A percentile compares a stretch with the other conserved stretches of the same genome.
Evolutionary conservation across 2,797 vertebrate genomes (phyloP).

Genomic region (Sphenopsis melanotis): DNA sequence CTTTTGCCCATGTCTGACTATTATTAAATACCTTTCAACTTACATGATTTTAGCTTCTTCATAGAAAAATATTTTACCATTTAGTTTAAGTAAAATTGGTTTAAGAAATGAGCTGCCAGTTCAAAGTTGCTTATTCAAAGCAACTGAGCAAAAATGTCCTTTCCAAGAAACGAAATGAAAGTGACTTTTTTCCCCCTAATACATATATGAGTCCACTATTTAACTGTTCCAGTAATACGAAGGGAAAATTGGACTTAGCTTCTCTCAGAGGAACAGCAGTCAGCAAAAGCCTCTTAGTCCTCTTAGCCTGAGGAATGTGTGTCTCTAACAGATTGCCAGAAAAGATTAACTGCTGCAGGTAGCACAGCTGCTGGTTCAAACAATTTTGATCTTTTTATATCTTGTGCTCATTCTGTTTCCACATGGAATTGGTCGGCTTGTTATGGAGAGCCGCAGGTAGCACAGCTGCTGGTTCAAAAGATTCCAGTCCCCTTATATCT

Average conservation of each 20-base stretch:
- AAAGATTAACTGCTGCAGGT: conserved; percentile 76
- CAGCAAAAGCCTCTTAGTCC: conserved; percentile 67
- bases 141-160: not conserved
- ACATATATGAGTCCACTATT: not conserved
- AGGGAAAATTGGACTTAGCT: conserved; percentile 35
- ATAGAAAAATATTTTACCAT: not conserved
- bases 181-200: not conserved
- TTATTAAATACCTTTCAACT: not conserved
- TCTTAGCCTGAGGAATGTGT: conserved; percentile 66
- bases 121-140: not conserved
- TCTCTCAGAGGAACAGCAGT: conserved; percentile 65
- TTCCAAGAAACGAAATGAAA: not conserved
- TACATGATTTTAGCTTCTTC: not conserved
- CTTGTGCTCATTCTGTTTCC: conserved; percentile 62
- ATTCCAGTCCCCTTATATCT: conserved; percentile 44
- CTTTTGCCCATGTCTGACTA: not conserved
- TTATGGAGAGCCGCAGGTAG: conserved; percentile 64
- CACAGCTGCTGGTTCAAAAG: conserved; percentile 70
- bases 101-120: not conserved
- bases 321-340: conserved; percentile 71
- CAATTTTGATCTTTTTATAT: conserved; percentile 75
- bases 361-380: conserved; percentile 73
- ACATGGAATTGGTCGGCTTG: conserved; percentile 64
- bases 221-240: conserved; percentile 17
- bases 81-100: not conserved